Conservation (phyloP, 2,888 invertebrate species). For the Enchytraeus crypticus region DNA sequence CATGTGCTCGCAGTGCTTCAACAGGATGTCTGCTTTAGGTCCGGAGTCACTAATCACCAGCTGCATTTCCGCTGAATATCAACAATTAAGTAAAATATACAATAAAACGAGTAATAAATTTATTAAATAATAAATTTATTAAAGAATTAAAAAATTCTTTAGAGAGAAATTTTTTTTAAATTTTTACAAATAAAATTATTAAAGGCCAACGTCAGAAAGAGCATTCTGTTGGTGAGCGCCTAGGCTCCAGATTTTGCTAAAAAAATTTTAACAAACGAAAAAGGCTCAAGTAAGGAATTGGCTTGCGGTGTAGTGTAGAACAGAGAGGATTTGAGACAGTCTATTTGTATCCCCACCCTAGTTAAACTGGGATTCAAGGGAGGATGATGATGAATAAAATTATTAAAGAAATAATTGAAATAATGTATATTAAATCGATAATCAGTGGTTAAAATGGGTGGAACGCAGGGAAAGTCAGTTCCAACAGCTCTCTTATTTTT, state of each 20-base stretch:
- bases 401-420: background rate
- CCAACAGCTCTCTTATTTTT: background rate
- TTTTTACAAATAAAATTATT: background rate
- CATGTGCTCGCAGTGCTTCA: conserved; percentile 66
- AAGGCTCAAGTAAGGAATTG: too few relatives aligned
- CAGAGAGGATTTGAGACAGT: too few relatives aligned
- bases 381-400: too few relatives aligned
- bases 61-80: conserved; percentile 67
- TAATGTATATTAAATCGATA: background rate
- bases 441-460: too few relatives aligned
- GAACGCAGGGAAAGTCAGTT: too few relatives aligned
- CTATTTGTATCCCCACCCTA: too few relatives aligned
- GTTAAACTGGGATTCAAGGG: too few relatives aligned
- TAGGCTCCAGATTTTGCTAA: too few relatives aligned
- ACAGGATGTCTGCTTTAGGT: conserved; percentile 72
- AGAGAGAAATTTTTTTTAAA: background rate
- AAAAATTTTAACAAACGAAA: background rate
- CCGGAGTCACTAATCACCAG: conserved; percentile 83
- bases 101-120: background rate
- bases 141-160: background rate
- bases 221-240: too few relatives aligned
- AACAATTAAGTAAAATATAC: background rate
- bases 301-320: too few relatives aligned
- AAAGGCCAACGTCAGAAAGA: too few relatives aligned
- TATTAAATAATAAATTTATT: background rate